Percentiles rank a stretch among this genome's conserved stretches.
These are phyloP conservation scores for Otus sunia DNA, from an alignment of 2,113 vertebrate species.

Conservation along the genomic window DNA sequence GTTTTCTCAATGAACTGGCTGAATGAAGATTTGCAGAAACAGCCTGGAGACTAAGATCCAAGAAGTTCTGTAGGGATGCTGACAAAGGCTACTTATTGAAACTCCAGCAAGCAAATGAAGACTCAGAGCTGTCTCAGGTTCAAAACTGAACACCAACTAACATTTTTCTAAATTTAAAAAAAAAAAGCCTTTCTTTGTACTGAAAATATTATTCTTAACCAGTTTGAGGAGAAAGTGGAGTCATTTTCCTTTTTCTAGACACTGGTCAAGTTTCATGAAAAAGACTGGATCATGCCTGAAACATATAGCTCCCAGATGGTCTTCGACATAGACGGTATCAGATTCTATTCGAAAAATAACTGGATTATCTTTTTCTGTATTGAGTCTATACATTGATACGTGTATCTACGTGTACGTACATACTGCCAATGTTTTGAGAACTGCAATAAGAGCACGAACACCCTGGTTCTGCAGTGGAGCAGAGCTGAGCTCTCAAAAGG, in stretches of 20 bases:
- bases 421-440: neutral
- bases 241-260: neutral
- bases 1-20: neutral
- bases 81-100: neutral
- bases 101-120: neutral
- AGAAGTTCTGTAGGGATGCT: neutral
- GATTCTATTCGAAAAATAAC: neutral
- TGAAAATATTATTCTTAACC: neutral
- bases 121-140: neutral
- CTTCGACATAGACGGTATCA: neutral
- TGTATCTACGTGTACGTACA: fast-evolving
- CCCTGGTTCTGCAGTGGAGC: fast-evolving
- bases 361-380: neutral
- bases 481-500: neutral
- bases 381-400: neutral
- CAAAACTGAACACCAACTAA: neutral
- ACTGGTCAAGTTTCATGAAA: neutral
- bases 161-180: neutral
- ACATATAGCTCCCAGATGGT: neutral
- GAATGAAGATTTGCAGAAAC: neutral
- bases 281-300: neutral
- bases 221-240: neutral
- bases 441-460: neutral
- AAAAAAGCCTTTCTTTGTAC: neutral
- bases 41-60: neutral